These are phyloP conservation scores for Trichogramma dendrolimi DNA, from an alignment of 2,888 invertebrate genomes.

Conservation along the genomic window DNA sequence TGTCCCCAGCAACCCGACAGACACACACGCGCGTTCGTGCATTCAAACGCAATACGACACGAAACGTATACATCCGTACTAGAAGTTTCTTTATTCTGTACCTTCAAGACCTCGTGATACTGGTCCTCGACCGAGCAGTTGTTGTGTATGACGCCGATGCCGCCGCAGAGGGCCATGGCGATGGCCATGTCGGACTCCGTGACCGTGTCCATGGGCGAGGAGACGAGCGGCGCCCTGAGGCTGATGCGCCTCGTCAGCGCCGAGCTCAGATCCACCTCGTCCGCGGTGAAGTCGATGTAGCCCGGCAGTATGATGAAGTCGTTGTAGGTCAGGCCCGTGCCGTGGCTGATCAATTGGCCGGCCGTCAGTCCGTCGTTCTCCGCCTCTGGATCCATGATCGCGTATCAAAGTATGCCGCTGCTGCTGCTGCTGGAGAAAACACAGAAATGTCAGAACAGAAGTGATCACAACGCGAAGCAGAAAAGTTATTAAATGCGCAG, in stretches of 20 bases:
- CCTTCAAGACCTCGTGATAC: slow-evolving; percentile 87
- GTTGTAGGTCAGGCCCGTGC: slow-evolving; percentile 89
- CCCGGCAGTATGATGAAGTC: slow-evolving; percentile 97
- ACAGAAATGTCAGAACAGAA: background rate
- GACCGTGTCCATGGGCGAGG: slow-evolving; percentile 99
- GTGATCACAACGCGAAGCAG: background rate
- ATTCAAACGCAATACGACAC: too few species aligned
- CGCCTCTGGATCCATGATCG: background rate
- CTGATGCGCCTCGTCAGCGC: slow-evolving; percentile 82
- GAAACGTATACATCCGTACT: background rate
- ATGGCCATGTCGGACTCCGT: slow-evolving; percentile 99
- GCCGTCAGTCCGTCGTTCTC: slow-evolving; percentile 80
- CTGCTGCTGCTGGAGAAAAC: background rate
- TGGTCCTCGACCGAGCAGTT: slow-evolving; percentile 92
- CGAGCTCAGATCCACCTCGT: slow-evolving; percentile 84
- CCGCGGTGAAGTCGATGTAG: slow-evolving; percentile 89
- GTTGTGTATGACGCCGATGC: slow-evolving; percentile 95
- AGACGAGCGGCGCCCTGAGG: slow-evolving; percentile 90
- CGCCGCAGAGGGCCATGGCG: slow-evolving; percentile 95
- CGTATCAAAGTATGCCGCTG: background rate
- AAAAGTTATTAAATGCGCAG: background rate
- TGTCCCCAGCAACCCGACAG: too few species aligned
- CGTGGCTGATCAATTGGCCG: slow-evolving; percentile 71
- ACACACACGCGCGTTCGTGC: too few species aligned
- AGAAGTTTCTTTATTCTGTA: slow-evolving; percentile 16